Evolutionary conservation across 2,888 invertebrate species (phyloP).

Genomic region (Pseudococcus jackbeardsleyi): DNA sequence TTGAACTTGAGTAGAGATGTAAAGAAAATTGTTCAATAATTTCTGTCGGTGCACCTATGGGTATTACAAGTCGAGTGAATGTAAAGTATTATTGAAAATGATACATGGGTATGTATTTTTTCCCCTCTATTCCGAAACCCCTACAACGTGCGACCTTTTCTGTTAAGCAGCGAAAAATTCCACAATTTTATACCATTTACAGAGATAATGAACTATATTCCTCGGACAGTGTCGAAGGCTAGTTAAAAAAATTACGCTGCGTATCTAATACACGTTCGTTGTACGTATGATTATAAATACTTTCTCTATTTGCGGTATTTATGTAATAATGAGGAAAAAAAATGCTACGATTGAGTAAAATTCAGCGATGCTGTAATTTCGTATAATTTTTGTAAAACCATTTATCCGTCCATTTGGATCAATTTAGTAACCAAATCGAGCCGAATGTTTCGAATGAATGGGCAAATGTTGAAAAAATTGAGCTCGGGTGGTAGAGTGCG

Average conservation of each 20-base stretch:
- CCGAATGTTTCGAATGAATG: neutral
- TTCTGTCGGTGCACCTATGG: neutral
- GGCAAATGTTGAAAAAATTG: neutral
- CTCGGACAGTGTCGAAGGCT: neutral
- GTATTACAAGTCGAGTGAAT: neutral
- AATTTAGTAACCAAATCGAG: neutral
- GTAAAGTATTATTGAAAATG: neutral
- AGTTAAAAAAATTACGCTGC: constrained; percentile 55
- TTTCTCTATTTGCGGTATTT: constrained; percentile 55
- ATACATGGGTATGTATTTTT: neutral
- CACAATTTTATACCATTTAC: constrained; percentile 45
- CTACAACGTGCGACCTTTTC: neutral
- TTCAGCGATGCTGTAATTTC: constrained; percentile 40
- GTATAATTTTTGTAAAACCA: constrained; percentile 3
- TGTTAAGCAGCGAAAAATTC: neutral
- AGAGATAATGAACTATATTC: constrained; percentile 42
- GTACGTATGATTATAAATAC: constrained; percentile 30
- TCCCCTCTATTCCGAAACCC: neutral
- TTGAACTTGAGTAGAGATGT: neutral
- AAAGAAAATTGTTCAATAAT: neutral
- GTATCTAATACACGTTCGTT: constrained; percentile 38
- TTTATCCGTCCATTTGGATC: neutral
- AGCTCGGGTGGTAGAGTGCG: too few relatives aligned
- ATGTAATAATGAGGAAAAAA: constrained; percentile 39
- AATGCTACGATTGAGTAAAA: constrained; percentile 34